Evolutionary conservation across 2,888 invertebrate genomes (phyloP).

Genomic region (Mythimna loreyi): DNA sequence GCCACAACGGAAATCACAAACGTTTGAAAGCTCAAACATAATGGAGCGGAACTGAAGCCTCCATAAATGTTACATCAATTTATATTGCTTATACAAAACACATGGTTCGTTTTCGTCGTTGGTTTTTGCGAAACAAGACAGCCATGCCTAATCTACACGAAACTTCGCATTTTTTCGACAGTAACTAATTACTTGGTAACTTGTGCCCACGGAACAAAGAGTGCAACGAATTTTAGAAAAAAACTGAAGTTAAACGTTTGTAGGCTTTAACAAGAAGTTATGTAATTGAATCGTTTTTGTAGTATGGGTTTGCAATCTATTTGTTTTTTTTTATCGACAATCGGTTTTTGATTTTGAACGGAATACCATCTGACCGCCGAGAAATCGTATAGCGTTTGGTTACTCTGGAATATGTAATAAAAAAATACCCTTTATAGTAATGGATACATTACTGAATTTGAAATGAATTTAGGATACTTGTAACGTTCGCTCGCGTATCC

Average conservation of each 20-base stretch:
- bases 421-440: neutral
- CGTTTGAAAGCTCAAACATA: constrained; percentile 43
- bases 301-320: constrained; percentile 12
- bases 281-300: constrained; percentile 24
- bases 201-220: constrained; percentile 27
- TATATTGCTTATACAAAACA: constrained; percentile 43
- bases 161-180: constrained; percentile 51
- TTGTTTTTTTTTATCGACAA: constrained; percentile 1
- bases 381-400: neutral
- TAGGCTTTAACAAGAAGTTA: constrained; percentile 35
- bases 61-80: constrained; percentile 54
- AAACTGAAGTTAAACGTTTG: constrained; percentile 22
- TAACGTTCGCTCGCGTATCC: too few species aligned
- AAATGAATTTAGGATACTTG: too few species aligned
- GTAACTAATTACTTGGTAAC: constrained; percentile 58
- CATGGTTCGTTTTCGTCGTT: constrained; percentile 43
- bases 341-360: neutral
- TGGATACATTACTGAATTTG: neutral
- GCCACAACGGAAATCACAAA: constrained; percentile 15
- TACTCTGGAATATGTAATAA: too few species aligned
- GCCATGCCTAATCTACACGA: constrained; percentile 50
- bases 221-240: constrained; percentile 27
- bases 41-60: constrained; percentile 53
- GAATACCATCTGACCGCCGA: too few species aligned
- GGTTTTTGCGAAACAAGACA: constrained; percentile 56